Conservation (phyloP, 1,140 invertebrate species). For the Drosophila asahinai region DNA sequence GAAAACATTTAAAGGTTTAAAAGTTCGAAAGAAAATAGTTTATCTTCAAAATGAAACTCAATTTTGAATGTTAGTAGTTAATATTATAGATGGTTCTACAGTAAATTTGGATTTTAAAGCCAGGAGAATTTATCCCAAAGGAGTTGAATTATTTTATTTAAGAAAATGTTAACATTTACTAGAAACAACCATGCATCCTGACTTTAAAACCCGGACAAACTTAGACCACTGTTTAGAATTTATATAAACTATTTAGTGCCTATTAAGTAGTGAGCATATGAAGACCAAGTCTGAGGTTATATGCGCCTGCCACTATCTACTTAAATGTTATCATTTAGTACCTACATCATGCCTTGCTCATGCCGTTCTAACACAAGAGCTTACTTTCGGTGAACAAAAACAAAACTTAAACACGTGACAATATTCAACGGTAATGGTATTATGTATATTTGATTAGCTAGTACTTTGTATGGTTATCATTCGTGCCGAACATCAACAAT, state of each 20-base stretch:
- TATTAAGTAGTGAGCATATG: constrained; percentile 50
- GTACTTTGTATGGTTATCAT: constrained; percentile 63
- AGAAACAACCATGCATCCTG: neutral
- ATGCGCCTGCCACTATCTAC: constrained; percentile 67
- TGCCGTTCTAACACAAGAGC: constrained; percentile 40
- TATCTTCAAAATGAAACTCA: neutral
- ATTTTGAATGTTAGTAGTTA: neutral
- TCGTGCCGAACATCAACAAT: constrained; percentile 79
- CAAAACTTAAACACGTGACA: constrained; percentile 28
- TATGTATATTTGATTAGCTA: constrained; percentile 40
- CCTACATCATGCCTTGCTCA: constrained; percentile 69
- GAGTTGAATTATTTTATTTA: neutral
- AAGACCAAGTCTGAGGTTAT: constrained; percentile 81
- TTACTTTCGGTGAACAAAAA: constrained; percentile 25
- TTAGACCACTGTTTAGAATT: neutral
- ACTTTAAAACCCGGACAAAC: neutral
- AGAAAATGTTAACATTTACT: neutral
- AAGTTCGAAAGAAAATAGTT: neutral
- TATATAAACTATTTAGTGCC: constrained; percentile 5
- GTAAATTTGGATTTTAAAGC: neutral
- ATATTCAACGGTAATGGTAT: constrained; percentile 22
- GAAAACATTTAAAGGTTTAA: neutral
- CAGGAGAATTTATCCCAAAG: neutral
- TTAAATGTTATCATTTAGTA: constrained; percentile 45
- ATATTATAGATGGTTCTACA: neutral